phyloP scores from a whole-genome alignment of 2,888 invertebrate genomes.

The Diabrotica balteata region DNA sequence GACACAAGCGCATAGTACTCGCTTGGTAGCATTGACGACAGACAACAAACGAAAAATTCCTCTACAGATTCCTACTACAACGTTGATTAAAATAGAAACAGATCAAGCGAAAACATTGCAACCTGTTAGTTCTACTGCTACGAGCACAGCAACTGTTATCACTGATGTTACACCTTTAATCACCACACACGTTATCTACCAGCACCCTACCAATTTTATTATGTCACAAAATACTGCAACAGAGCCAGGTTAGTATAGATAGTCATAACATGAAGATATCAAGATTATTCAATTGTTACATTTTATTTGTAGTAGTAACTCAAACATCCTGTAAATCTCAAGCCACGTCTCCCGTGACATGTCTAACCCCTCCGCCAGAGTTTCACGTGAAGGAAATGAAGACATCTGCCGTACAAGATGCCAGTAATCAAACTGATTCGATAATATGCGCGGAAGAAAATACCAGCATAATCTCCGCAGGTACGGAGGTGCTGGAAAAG shows the following conservation, averaged over 20 bases:
- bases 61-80: conserved; percentile 61
- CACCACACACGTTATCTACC: conserved; percentile 66
- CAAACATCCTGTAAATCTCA: conserved; percentile 56
- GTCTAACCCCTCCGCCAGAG: conserved; percentile 71
- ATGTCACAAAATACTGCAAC: conserved; percentile 52
- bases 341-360: conserved; percentile 62
- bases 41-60: conserved; percentile 62
- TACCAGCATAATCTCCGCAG: conserved; percentile 30
- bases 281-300: too few species aligned
- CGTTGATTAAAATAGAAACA: conserved; percentile 76
- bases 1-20: conserved; percentile 73
- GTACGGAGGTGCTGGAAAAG: conserved; percentile 35
- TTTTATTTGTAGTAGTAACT: conserved; percentile 5
- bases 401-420: conserved; percentile 71
- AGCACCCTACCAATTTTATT: conserved; percentile 58
- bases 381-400: conserved; percentile 56
- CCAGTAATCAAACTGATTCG: conserved; percentile 84
- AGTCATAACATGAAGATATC: too few species aligned
- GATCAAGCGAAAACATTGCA: conserved; percentile 60
- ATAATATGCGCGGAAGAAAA: conserved; percentile 74
- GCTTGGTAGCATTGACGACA: conserved; percentile 70
- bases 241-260: conserved; percentile 42
- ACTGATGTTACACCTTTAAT: conserved; percentile 65
- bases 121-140: conserved; percentile 55
- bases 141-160: conserved; percentile 55